phyloP scores from a whole-genome alignment of 2,888 invertebrate species.

The Nomada flava region DNA sequence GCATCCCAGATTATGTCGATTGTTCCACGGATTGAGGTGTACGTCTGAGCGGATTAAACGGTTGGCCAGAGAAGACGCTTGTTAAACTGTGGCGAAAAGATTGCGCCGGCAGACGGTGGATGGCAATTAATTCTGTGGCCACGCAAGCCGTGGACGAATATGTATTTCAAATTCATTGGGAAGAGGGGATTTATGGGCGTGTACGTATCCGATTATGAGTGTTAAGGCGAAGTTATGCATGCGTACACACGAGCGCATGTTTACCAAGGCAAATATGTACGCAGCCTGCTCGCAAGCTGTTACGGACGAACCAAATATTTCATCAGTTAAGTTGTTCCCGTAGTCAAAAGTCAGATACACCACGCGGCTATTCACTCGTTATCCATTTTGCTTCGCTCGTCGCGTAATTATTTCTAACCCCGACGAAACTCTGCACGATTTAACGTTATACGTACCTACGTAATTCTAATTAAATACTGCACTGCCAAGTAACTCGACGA shows the following conservation, averaged over 20 bases:
- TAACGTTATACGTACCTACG: neutral
- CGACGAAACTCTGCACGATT: neutral
- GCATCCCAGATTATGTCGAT: neutral
- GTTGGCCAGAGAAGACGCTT: neutral
- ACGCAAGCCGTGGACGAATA: constrained; percentile 25
- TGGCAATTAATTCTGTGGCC: constrained; percentile 35
- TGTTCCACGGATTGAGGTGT: constrained; percentile 8
- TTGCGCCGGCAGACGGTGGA: neutral
- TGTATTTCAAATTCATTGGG: constrained; percentile 58
- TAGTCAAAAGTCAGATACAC: constrained; percentile 49
- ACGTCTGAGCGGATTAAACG: neutral
- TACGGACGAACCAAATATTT: constrained; percentile 65
- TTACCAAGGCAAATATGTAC: constrained; percentile 65
- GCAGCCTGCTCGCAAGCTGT: constrained; percentile 35
- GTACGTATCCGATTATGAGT: constrained; percentile 60
- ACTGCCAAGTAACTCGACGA: too few species aligned
- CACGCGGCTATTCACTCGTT: constrained; percentile 28
- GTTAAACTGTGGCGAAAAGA: constrained; percentile 8
- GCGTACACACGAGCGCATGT: constrained; percentile 53
- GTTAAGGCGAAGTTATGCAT: constrained; percentile 69
- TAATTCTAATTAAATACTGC: too few species aligned
- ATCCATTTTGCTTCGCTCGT: constrained; percentile 31
- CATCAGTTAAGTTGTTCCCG: constrained; percentile 64
- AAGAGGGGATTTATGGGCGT: constrained; percentile 36
- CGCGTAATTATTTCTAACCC: constrained; percentile 34